Evolutionary conservation across 2,113 vertebrate genomes (phyloP).

Genomic region (Labeo rohita): DNA sequence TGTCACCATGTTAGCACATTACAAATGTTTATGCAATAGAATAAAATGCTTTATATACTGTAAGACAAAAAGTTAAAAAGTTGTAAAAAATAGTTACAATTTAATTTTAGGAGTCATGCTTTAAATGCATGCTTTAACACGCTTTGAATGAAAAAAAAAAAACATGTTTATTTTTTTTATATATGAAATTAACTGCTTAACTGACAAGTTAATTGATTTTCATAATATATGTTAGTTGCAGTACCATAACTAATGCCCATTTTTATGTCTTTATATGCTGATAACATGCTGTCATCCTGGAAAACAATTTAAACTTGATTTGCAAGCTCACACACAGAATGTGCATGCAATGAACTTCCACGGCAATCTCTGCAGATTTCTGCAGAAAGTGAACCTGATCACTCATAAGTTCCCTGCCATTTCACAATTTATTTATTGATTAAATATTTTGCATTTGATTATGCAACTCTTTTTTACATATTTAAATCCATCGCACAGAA

Average conservation of each 20-base stretch:
- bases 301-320: not conserved
- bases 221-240: not conserved
- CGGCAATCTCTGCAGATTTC: not conserved
- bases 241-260: too few relatives aligned
- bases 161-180: too few relatives aligned
- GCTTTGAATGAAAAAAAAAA: not conserved
- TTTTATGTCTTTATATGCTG: not conserved
- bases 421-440: not conserved
- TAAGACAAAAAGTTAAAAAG: not conserved
- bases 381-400: not conserved
- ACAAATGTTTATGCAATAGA: not conserved
- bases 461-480: not conserved
- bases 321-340: not conserved
- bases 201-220: not conserved
- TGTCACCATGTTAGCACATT: not conserved
- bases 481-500: not conserved
- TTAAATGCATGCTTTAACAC: constrained; percentile 3
- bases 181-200: too few relatives aligned
- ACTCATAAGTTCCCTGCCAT: not conserved
- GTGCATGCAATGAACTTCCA: not conserved
- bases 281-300: not conserved
- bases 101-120: not conserved
- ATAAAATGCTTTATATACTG: too few relatives aligned
- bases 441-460: not conserved
- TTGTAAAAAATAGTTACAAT: not conserved